Percentiles rank a stretch among this genome's conserved stretches.
These are phyloP conservation scores for Mesocricetus auratus DNA, from an alignment of 2,113 vertebrate genomes.

Conservation along the genomic window DNA sequence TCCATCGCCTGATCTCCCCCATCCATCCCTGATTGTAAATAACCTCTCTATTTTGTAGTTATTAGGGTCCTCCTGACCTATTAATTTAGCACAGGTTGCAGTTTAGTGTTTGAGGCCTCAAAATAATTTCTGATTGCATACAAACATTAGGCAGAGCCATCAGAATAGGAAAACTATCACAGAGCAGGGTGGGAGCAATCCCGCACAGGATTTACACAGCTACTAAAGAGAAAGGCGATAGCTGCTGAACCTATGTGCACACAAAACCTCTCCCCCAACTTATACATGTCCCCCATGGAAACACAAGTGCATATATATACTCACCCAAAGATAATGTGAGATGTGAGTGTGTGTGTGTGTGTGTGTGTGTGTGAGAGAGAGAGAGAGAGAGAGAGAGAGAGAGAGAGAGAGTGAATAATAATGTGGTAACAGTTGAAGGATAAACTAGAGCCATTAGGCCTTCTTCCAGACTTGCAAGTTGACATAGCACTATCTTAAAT, in stretches of 20 bases:
- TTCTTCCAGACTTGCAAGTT: background rate
- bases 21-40: background rate
- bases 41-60: background rate
- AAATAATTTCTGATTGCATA: constrained; percentile 29
- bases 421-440: background rate
- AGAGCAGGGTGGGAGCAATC: too few species aligned
- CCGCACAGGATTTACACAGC: background rate
- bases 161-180: background rate
- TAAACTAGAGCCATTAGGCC: background rate
- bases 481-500: background rate
- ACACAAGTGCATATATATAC: background rate
- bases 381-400: too few species aligned
- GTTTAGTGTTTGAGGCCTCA: background rate
- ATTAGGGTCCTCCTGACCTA: constrained; percentile 29
- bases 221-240: background rate
- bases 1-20: background rate
- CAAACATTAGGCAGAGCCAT: background rate
- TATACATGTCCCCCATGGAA: background rate
- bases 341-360: background rate
- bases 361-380: too few species aligned
- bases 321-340: background rate
- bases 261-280: background rate
- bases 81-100: background rate
- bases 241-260: background rate
- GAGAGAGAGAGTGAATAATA: too few species aligned